These are phyloP conservation scores for Motacilla alba DNA, from an alignment of 2,113 vertebrate species.

Conservation along the genomic window DNA sequence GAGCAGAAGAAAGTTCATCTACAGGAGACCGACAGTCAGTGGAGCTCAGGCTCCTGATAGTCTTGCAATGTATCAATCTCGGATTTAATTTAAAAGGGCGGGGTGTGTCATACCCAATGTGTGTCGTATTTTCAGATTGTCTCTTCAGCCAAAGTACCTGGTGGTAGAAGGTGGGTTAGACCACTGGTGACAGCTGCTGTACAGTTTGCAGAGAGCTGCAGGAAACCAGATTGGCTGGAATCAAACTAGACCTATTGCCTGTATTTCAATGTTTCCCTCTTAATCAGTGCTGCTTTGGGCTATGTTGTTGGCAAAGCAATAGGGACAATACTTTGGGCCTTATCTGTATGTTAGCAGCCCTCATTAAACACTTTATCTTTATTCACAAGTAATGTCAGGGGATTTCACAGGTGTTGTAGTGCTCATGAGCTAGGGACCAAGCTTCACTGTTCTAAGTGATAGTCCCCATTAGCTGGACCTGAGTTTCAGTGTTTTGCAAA, in stretches of 20 bases:
- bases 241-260: background rate
- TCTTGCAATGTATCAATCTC: background rate
- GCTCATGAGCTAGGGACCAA: background rate
- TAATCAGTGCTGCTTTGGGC: background rate
- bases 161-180: background rate
- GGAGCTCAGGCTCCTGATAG: background rate
- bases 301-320: background rate
- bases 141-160: background rate
- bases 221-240: background rate
- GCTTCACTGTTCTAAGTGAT: background rate
- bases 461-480: background rate
- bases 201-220: background rate
- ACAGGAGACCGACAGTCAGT: background rate
- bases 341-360: constrained; percentile 22
- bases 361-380: constrained; percentile 25
- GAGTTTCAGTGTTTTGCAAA: background rate
- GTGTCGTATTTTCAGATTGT: background rate
- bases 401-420: background rate
- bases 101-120: accelerated
- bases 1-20: background rate
- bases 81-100: background rate
- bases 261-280: background rate
- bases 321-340: background rate
- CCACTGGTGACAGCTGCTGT: background rate
- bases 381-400: background rate